Base-by-base conservation (phyloP, 1,140 invertebrate genomes). In the Panagrolaimus sp. region DNA sequence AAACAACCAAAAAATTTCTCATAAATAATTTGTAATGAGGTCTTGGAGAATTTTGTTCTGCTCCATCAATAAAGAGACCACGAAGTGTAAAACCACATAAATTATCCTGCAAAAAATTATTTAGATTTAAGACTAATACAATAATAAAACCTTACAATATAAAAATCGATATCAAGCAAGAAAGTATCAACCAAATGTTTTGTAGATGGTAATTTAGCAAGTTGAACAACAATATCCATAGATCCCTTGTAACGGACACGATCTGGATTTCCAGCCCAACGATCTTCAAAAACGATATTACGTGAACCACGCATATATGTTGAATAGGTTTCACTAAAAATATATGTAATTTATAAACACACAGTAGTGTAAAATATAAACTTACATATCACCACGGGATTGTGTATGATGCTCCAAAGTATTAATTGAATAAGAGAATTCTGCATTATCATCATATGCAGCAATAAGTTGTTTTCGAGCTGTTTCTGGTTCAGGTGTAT, bases 141-240 rank as follows among this genome's bases (percentile, higher is more conserved):
- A 13, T n/a, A n/a, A n/a, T n/a, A n/a, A 65, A 68, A 57, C 68
- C 27, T 13, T 43, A 74, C 72, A 9, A 66, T 44, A 42, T 48
- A 16, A 38, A 74, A 69, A 27, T 61, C 69, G 43, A 76, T 71
- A 20, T 76, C 74, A 23, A 76, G 67, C n/a, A 74, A 27, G 62
- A 76, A 76, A 8, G 75, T 73, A n/a, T 70, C 64, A 42, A 73
- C 74, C 13, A 77, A 51, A 46, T 76, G 74, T 27, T 71, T 51
- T 20, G 74, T 76, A 20, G 42, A 27, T 7, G 74, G 74, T 27
- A 76, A 42, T 42, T 68, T 65, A 45, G 67, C 63, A 25, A 76
- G 63, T n/a, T 67, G 67, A 4, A 77, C 74, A 11, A 72, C 74
- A 25, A 76, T 67, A 44, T 77, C 72, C 74, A 76, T 77, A 13